These are phyloP conservation scores for Epinephelus moara DNA, from an alignment of 2,113 vertebrate genomes.

Conservation along the genomic window DNA sequence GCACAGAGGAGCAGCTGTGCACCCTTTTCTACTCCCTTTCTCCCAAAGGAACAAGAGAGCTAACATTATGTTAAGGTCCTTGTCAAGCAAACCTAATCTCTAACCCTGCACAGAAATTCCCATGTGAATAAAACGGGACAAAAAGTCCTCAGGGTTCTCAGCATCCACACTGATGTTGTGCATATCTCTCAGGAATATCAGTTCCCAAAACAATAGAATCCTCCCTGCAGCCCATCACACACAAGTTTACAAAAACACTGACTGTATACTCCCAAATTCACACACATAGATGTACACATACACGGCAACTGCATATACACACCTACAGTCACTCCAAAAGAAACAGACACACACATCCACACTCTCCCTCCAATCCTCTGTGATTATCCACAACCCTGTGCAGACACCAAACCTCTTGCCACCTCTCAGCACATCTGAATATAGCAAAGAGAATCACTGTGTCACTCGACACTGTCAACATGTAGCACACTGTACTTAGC, in stretches of 20 bases:
- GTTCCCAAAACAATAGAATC: constrained; percentile 46
- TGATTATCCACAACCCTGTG: constrained; percentile 27
- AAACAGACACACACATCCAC: not conserved
- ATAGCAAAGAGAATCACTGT: constrained; percentile 62
- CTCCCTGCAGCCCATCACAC: constrained; percentile 7
- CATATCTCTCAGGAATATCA: not conserved
- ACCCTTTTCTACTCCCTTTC: constrained; percentile 17
- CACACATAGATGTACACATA: not conserved
- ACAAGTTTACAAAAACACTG: constrained; percentile 23
- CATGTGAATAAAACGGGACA: constrained; percentile 39
- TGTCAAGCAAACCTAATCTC: constrained; percentile 27
- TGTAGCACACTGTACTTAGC: constrained; percentile 33
- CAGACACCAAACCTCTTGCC: constrained; percentile 4
- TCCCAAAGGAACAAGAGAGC: constrained; percentile 17
- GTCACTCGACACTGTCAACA: constrained; percentile 63
- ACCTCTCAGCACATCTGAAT: constrained; percentile 61
- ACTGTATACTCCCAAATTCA: not conserved
- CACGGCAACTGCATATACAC: not conserved
- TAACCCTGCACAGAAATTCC: constrained; percentile 33
- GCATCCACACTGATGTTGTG: not conserved
- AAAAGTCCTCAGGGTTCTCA: constrained; percentile 12
- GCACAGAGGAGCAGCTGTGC: constrained; percentile 14
- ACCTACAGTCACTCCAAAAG: not conserved
- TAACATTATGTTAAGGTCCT: constrained; percentile 1
- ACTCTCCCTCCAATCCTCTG: constrained; percentile 1